Percentiles rank a stretch among this genome's conserved stretches.
Conservation (phyloP, 2,113 vertebrate genomes). For the Rana temporaria region DNA sequence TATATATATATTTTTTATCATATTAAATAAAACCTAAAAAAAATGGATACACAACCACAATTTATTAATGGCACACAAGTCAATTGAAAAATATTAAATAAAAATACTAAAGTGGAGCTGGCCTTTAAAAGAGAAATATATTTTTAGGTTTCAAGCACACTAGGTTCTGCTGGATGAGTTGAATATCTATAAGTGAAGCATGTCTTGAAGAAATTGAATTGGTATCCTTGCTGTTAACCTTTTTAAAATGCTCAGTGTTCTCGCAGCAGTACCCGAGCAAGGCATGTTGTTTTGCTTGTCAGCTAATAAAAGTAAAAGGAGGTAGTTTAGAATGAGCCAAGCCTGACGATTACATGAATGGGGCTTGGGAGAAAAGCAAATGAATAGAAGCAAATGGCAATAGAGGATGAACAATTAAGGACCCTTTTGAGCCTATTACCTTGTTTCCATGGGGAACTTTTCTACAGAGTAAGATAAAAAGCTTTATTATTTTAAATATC, state of each 20-base stretch:
- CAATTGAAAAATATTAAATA: too few relatives aligned
- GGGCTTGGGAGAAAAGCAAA: constrained; percentile 44
- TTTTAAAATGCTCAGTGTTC: constrained; percentile 2
- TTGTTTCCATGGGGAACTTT: constrained; percentile 73
- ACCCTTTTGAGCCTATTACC: constrained; percentile 62
- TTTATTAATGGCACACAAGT: too few relatives aligned
- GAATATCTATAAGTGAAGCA: neutral
- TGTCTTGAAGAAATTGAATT: constrained; percentile 8
- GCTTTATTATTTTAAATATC: constrained; percentile 46
- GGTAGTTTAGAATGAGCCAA: constrained; percentile 50
- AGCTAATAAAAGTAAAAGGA: constrained; percentile 58
- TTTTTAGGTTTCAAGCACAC: neutral
- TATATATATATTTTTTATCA: too few relatives aligned
- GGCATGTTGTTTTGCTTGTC: constrained; percentile 50
- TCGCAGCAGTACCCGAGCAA: constrained; percentile 1
- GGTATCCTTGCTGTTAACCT: neutral
- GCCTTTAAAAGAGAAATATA: neutral
- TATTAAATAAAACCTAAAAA: too few relatives aligned
- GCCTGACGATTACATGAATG: constrained; percentile 21
- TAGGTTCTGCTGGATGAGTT: neutral
- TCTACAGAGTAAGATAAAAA: constrained; percentile 54
- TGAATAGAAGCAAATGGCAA: constrained; percentile 65
- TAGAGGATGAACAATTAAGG: constrained; percentile 59
- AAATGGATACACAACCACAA: too few relatives aligned
- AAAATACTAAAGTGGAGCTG: too few relatives aligned